Evolutionary conservation across 2,888 invertebrate genomes (phyloP), one percentile per base, ranked within the genome.

Genomic region (Nymphalis c-album): DNA sequence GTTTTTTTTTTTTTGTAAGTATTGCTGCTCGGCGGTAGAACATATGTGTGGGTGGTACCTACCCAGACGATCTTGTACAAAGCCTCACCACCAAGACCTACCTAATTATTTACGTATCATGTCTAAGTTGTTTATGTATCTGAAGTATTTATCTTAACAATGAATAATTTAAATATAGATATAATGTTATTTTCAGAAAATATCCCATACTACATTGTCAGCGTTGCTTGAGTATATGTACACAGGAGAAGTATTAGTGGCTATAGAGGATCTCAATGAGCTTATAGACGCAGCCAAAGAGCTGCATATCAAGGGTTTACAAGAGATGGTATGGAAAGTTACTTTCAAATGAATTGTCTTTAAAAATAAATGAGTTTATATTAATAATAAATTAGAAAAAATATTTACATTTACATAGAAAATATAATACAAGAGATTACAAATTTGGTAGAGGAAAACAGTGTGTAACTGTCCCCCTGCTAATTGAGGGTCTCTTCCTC

Each of bases 191-290:
- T n/a, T 88, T 90, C 84, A 92, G 92, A 87, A 86, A 82, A 79
- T 92, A 65, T 88, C 90, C 13, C 84, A 86, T 67, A 73, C 74
- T 40, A 91, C 87, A 8, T 72, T 92, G n/a, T 77, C 84, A 66
- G 79, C 79, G 20, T 80, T 92, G 72, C 71, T 92, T 69, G 90
- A 92, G 64, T 92, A 92, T 70, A 81, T 91, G 17, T 93, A 93
- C 74, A 88, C 90, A 0, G 93, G 92, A 0, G 90, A 92, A 75
- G 90, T 88, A 0, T 60, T 82, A 20, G 82, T 92, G 0, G 72
- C 82, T 0, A 77, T 83, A 46, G 83, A 89, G 1, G 80, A 81
- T 31, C 76, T 92, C 5, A 74, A 76, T 48, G 84, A 86, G 0
- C 78, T 93, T 16, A 74, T 92, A 51, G 80, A 81, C 26, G 89